A percentile compares a stretch with the other conserved stretches of the same genome.
These are phyloP conservation scores for Nyctalus aviator DNA, from an alignment of 2,797 vertebrate genomes.

Conservation along the genomic window DNA sequence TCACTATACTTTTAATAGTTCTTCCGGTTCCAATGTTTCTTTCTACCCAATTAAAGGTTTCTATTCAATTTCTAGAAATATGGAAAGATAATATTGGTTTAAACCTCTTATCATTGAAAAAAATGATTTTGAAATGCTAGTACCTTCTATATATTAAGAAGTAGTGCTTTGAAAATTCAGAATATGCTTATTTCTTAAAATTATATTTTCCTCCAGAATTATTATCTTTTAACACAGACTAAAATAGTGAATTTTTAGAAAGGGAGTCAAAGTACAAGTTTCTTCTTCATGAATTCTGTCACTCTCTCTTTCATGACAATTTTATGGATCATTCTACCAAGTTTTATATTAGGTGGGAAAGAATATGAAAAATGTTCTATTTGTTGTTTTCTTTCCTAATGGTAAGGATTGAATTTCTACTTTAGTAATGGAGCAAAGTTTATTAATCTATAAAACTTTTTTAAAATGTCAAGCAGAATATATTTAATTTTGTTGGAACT, in stretches of 20 bases:
- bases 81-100: background rate
- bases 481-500: background rate
- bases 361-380: background rate
- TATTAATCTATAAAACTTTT: background rate
- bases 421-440: background rate
- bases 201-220: background rate
- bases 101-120: background rate
- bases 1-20: background rate
- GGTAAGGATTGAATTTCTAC: background rate
- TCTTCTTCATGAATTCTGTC: background rate
- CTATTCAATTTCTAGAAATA: background rate
- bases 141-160: background rate
- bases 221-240: background rate
- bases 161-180: background rate
- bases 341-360: background rate
- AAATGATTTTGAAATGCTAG: background rate
- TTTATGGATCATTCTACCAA: background rate
- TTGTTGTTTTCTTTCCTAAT: background rate
- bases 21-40: background rate
- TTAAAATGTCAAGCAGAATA: background rate
- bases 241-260: background rate
- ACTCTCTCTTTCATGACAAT: background rate
- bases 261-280: background rate
- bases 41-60: background rate
- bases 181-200: background rate